phyloP scores from a whole-genome alignment of 2,797 vertebrate genomes.

The Tokudaia tokunoshimensis region DNA sequence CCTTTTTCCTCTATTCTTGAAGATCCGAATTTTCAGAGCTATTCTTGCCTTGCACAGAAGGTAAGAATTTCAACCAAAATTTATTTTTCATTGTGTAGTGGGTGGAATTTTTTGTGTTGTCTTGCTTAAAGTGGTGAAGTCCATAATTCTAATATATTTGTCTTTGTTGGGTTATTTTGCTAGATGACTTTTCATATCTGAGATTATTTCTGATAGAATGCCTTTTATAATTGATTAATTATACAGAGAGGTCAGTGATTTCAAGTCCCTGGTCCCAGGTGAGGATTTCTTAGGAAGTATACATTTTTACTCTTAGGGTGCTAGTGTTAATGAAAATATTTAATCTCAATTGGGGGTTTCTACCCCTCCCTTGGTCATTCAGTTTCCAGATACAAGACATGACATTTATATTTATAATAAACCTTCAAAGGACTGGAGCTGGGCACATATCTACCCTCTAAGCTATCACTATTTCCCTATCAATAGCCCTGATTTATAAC shows the following conservation, averaged over 20 bases:
- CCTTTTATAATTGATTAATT: conserved; percentile 49
- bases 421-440: neutral
- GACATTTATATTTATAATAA: neutral
- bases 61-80: neutral
- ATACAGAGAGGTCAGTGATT: neutral
- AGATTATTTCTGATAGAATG: conserved; percentile 24
- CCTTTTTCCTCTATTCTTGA: neutral
- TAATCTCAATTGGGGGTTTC: neutral
- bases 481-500: no score
- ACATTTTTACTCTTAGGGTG: neutral
- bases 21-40: conserved; percentile 35
- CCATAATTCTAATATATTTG: neutral
- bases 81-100: neutral
- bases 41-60: neutral
- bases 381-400: neutral
- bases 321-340: neutral
- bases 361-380: neutral
- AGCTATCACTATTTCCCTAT: neutral
- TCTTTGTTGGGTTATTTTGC: conserved; percentile 45
- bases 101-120: neutral
- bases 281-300: neutral
- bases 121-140: neutral
- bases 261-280: neutral
- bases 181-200: neutral
- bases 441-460: neutral